These are phyloP conservation scores for Diplodus puntazzo DNA, from an alignment of 2,797 vertebrate species.

Conservation along the genomic window DNA sequence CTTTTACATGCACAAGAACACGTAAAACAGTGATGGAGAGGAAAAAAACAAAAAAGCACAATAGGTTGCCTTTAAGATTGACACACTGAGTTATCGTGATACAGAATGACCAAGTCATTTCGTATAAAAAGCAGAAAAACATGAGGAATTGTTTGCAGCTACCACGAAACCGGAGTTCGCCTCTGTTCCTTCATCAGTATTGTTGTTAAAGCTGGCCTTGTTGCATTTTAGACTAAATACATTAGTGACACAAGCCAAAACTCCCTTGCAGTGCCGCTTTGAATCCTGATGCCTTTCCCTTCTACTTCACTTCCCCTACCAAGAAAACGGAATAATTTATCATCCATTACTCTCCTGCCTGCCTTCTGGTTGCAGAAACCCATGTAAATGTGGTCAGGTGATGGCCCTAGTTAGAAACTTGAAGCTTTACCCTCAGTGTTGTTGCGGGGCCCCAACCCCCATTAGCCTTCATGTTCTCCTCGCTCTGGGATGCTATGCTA, in stretches of 20 bases:
- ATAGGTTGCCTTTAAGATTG: not conserved
- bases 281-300: constrained; percentile 53
- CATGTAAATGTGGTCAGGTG: constrained; percentile 76
- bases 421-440: constrained; percentile 73
- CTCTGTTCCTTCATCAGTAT: constrained; percentile 13
- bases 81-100: constrained; percentile 8
- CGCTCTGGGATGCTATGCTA: constrained; percentile 83
- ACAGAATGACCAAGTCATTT: constrained; percentile 8
- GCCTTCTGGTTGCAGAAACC: constrained; percentile 57
- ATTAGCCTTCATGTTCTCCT: constrained; percentile 80
- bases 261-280: constrained; percentile 47
- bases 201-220: constrained; percentile 25
- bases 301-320: constrained; percentile 49
- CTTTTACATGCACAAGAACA: too few species aligned
- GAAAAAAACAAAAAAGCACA: too few species aligned
- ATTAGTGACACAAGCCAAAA: constrained; percentile 42
- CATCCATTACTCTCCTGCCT: constrained; percentile 65
- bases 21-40: too few species aligned
- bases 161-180: not conserved
- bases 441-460: constrained; percentile 68
- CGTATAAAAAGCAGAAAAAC: not conserved
- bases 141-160: constrained; percentile 16
- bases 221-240: constrained; percentile 40
- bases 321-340: constrained; percentile 64
- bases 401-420: constrained; percentile 71